Base-by-base conservation (phyloP, 92 coral and sea anemone genomes). In the Hydrozoanthus gracilis region DNA sequence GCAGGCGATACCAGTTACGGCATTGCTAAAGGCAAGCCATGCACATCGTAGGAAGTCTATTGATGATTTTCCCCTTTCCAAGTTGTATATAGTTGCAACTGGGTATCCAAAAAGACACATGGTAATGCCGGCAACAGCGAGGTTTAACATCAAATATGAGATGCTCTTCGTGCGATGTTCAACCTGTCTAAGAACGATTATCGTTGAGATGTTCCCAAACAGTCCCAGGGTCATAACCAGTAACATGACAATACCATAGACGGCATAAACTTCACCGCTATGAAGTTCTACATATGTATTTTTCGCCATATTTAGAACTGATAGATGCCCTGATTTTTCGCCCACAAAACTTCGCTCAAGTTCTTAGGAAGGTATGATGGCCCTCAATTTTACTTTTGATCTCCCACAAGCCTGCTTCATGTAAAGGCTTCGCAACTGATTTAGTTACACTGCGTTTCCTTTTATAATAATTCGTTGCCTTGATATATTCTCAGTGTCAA, bases 241-340 rank as follows among this genome's bases (percentile, higher is more conserved):
- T 73, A 88, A n/a, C 93, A 91, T 91, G 44, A 77, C 52, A 13
- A 79, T 44, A 27, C 91, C 88, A 64, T 91, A 91, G 6, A 74
- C 58, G 17, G 67, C 15, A 64, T 65, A 85, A 6, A 47, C 89
- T 11, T 4, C 46, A 3, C 10, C 48, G 15, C 73, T 35, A 8
- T 27, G 48, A 5, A 16, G 64, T 58, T 58, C 15, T 58, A 58
- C 12, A 8, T 14, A 7, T 8, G 64, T 11, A 9, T 58, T 11
- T 58, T 58, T 16, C 64, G 12, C 14, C 64, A 58, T 58, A 5
- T 8, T 9, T 58, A 58, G 4, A 58, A 58, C 39, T 27, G 39
- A 2, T 27, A 27, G 39, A 27, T 27, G 39, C 39, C 39, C 39
- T 27, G 39, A 2, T 27, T 27, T 27, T 27, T 27, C 39, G 39